Base-by-base conservation (phyloP, 92 coral and sea anemone species). In the Porites divaricata region DNA sequence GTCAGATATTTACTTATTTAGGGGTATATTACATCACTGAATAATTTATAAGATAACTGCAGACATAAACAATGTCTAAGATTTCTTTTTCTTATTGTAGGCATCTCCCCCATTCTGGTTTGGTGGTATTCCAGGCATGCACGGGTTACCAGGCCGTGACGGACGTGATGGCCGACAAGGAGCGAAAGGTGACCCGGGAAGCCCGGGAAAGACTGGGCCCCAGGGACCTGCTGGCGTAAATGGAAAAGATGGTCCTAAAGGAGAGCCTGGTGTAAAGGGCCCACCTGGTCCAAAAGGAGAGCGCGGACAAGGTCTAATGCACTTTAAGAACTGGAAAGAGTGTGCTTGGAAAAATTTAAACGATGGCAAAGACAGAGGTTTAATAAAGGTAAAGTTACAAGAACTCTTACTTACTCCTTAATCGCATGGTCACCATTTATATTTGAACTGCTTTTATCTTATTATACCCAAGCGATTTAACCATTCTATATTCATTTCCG, bases 81-180 rank as follows among this genome's bases (percentile, higher is more conserved):
- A n/a, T n/a, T n/a, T n/a, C n/a, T n/a, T n/a, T n/a, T n/a, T n/a
- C n/a, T n/a, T n/a, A n/a, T n/a, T n/a, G n/a, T n/a, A n/a, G n/a
- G n/a, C n/a, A n/a, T 21, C 52, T 56, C 79, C 66, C 0, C 24
- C 66, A 2, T 75, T 1, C 26, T 75, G 64, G 28, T 75, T 1
- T 56, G 51, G 65, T 54, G 79, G 79, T 25, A 74, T 74, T 20
- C 79, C 79, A 23, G 57, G 75, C 25, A 71, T 71, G 58, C 81
- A 76, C 20, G 81, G 81, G 56, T 52, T 24, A 61, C 81, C 81
- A 35, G 81, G 81, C 13, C 81, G 70, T 20, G 81, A 76, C 19
- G 81, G 81, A 45, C 81, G 81, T 22, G 81, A 76, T 76, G 81
- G 81, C 14, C 81, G 81, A 11, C 70, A 76, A 1, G 81, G 81